Evolutionary conservation across 2,113 vertebrate genomes (phyloP).

Genomic region (Neolamprologus longior): DNA sequence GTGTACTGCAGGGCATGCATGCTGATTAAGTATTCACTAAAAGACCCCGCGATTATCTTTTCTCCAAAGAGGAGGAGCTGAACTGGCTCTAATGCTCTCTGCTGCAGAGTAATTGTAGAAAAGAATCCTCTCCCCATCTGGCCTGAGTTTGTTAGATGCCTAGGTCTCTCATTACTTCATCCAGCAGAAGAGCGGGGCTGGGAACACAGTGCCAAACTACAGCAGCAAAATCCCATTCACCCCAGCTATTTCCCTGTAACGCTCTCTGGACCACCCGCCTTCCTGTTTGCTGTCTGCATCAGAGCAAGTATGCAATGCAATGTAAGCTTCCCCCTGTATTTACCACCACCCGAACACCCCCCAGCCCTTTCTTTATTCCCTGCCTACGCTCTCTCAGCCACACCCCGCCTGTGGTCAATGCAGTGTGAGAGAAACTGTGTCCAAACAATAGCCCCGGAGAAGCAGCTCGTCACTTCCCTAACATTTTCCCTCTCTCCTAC

Average conservation of each 20-base stretch:
- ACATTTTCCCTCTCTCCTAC: slow-evolving; percentile 15
- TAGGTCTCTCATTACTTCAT: slow-evolving; percentile 62
- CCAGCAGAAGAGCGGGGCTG: slow-evolving; percentile 20
- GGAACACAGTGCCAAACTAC: slow-evolving; percentile 35
- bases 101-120: slow-evolving; percentile 49
- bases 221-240: slow-evolving; percentile 38
- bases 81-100: slow-evolving; percentile 21
- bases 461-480: background rate
- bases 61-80: slow-evolving; percentile 13
- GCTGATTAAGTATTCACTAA: slow-evolving; percentile 40
- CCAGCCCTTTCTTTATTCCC: background rate
- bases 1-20: background rate
- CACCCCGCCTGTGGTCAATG: slow-evolving; percentile 67
- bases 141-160: slow-evolving; percentile 62
- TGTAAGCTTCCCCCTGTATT: slow-evolving; percentile 19
- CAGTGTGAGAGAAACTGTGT: slow-evolving; percentile 60
- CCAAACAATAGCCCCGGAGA: slow-evolving; percentile 63
- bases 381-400: slow-evolving; percentile 41
- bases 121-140: slow-evolving; percentile 64
- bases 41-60: slow-evolving; percentile 29
- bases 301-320: slow-evolving; percentile 34
- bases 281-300: slow-evolving; percentile 43
- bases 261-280: slow-evolving; percentile 50
- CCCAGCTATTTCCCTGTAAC: slow-evolving; percentile 6
- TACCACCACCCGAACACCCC: background rate